These are phyloP conservation scores for Gymnorhina tibicen DNA, from an alignment of 2,113 vertebrate genomes.

Conservation along the genomic window DNA sequence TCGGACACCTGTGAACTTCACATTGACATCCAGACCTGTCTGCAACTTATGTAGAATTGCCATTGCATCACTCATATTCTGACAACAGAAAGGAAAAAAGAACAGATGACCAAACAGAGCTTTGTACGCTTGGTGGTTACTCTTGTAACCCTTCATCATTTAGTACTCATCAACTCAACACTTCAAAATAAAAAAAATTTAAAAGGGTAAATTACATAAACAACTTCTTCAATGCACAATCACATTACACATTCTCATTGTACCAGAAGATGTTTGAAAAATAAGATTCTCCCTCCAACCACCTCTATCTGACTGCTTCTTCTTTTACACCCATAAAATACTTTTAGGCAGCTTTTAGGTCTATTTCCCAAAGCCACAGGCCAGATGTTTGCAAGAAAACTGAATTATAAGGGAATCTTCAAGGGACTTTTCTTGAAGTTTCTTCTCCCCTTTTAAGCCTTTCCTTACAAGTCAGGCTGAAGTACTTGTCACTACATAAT, in stretches of 20 bases:
- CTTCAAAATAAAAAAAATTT: not conserved
- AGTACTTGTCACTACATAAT: not conserved
- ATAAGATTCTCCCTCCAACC: not conserved
- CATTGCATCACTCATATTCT: constrained; percentile 99
- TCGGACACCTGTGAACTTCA: constrained; percentile 94
- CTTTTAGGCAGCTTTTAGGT: not conserved
- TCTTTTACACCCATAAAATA: not conserved
- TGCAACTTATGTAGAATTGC: constrained; percentile 95
- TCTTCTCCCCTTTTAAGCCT: not conserved
- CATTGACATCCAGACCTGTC: constrained; percentile 96
- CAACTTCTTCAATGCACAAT: not conserved
- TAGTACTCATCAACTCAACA: not conserved
- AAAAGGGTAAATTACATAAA: not conserved
- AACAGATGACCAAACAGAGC: not conserved
- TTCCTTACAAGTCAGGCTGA: not conserved
- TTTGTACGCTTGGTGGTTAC: not conserved
- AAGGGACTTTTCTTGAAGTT: not conserved
- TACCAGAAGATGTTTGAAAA: not conserved
- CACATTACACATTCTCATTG: not conserved
- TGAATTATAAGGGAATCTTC: not conserved
- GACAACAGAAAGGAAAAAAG: not conserved
- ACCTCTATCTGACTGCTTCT: not conserved
- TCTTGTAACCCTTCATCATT: not conserved
- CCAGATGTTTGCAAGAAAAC: not conserved
- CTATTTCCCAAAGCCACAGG: not conserved